Base-by-base conservation (phyloP, 2,888 invertebrate species). In the Polymixis lichenea region DNA sequence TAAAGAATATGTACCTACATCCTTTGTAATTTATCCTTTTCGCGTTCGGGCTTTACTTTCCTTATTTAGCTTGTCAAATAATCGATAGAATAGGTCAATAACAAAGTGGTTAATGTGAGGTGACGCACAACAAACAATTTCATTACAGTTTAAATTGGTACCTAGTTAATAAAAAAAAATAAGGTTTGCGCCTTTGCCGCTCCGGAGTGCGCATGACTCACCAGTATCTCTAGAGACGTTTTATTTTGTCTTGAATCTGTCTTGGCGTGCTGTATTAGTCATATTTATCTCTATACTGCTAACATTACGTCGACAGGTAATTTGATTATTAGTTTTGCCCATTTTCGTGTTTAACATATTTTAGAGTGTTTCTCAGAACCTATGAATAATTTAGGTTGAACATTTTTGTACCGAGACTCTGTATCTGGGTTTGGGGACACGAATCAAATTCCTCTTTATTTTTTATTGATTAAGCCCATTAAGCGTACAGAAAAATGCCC, bases 141-240 rank as follows among this genome's bases (percentile, higher is more conserved):
- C 91, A 92, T 93, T 92, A 90, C 88, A 86, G 87, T 91, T 91
- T 92, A 93, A 93, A 94, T 94, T 94, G 91, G 91, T 92, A n/a
- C n/a, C n/a, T n/a, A 86, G 90, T 91, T 92, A 92, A 93, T 91
- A 92, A 93, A 94, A 93, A 94, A 93, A 93, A 92, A 90, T 90
- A 88, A 91, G 88, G 86, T 90, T 89, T 87, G 88, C 90, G 89
- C 86, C 88, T 78, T 74, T 25, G 83, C 73, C 68, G 83, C 51
- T 89, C 86, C 78, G 83, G 83, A 86, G 85, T 86, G 82, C 86
- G 89, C 88, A 83, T 94, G 95, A 95, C 87, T 94, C 95, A 95
- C 87, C 86, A 13, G 85, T 85, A 71, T 87, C 83, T 84, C 85
- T 88, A 84, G 80, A 80, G 85, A 83, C 84, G 87, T 90, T 91